Evolutionary conservation across 2,113 vertebrate genomes (phyloP).

Genomic region (Gobius niger): DNA sequence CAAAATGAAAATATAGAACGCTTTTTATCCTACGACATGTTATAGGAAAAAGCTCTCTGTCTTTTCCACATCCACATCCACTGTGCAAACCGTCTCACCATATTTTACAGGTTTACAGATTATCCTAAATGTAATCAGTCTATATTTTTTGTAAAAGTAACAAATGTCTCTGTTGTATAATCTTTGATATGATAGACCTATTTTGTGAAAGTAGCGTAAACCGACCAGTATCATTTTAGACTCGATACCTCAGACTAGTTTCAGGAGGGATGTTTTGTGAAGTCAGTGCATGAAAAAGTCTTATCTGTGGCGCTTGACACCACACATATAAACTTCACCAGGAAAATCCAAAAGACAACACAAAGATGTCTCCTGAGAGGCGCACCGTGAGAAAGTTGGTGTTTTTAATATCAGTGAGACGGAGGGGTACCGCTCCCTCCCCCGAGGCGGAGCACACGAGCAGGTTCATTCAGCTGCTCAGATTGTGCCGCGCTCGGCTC

Average conservation of each 20-base stretch:
- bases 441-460: constrained; percentile 18
- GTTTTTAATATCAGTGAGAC: constrained; percentile 26
- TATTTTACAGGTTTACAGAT: constrained; percentile 68
- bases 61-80: constrained; percentile 64
- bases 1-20: constrained; percentile 61
- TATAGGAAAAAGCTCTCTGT: too few relatives aligned
- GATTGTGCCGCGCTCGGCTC: constrained; percentile 34
- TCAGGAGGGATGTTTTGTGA: constrained; percentile 26
- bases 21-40: constrained; percentile 31
- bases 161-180: constrained; percentile 63
- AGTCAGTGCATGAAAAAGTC: constrained; percentile 29
- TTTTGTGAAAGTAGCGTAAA: constrained; percentile 70
- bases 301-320: constrained; percentile 11
- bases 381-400: constrained; percentile 13
- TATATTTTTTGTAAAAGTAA: constrained; percentile 72
- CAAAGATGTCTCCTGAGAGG: constrained; percentile 18
- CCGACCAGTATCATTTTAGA: constrained; percentile 44
- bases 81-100: constrained; percentile 74
- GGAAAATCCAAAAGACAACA: constrained; percentile 21
- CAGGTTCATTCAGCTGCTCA: constrained; percentile 41
- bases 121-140: constrained; percentile 65
- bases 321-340: not conserved
- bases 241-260: constrained; percentile 69
- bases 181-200: constrained; percentile 73
- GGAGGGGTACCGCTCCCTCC: constrained; percentile 13